phyloP scores from a whole-genome alignment of 1,140 invertebrate species.

The Bactericera cockerelli region DNA sequence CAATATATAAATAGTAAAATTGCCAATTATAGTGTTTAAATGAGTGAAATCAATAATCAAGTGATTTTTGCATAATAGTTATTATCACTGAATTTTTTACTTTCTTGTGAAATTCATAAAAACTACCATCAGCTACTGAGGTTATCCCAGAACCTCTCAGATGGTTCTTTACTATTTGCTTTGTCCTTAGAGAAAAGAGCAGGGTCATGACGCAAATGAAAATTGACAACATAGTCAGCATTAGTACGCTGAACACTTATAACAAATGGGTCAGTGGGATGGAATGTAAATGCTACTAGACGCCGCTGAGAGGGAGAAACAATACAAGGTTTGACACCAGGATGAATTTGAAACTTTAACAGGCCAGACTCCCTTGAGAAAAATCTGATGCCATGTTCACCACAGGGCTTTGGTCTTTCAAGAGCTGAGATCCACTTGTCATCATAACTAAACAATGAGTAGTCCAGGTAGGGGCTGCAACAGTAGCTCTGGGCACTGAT shows the following conservation, averaged over 20 bases:
- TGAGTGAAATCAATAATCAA: no score
- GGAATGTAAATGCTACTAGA: slow-evolving; percentile 94
- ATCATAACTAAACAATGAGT: slow-evolving; percentile 87
- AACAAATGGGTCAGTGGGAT: slow-evolving; percentile 89
- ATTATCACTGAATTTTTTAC: no score
- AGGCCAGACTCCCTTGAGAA: slow-evolving; percentile 77
- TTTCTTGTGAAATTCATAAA: no score
- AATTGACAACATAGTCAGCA: slow-evolving; percentile 91
- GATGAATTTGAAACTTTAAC: slow-evolving; percentile 76
- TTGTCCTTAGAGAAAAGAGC: no score
- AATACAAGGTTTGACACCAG: slow-evolving; percentile 47
- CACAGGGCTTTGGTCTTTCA: slow-evolving; percentile 86
- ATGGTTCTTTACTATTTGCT: no score
- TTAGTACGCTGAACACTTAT: slow-evolving; percentile 91
- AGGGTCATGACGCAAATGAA: slow-evolving; percentile 52
- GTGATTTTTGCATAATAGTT: no score
- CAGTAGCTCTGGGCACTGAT: slow-evolving; percentile 91
- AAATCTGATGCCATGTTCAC: slow-evolving; percentile 87
- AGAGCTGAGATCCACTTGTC: slow-evolving; percentile 91
- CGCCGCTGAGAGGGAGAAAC: slow-evolving; percentile 44
- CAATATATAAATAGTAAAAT: no score
- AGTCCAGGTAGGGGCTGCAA: slow-evolving; percentile 81
- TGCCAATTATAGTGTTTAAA: no score
- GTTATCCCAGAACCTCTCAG: no score
- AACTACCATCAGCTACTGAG: no score